phyloP scores from a whole-genome alignment of 1,140 invertebrate genomes.

The Ephestia elutella region DNA sequence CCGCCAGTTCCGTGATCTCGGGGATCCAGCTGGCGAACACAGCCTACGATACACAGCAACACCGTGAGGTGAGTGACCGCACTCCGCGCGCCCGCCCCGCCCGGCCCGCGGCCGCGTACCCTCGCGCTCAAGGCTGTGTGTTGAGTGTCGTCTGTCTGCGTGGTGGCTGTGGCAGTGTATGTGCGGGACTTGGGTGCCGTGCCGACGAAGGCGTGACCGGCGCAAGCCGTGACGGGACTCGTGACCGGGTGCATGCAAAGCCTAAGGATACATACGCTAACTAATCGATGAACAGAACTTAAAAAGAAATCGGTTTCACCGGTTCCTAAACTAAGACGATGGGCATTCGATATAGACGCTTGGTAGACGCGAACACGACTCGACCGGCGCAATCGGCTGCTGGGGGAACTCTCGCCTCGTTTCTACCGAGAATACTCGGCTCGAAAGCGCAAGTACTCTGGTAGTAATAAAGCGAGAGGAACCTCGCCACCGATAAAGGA shows the following conservation, averaged over 20 bases:
- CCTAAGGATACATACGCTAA: conserved; percentile 66
- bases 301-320: conserved; percentile 69
- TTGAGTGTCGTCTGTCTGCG: conserved; percentile 71
- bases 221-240: conserved; percentile 63
- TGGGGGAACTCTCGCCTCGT: conserved; percentile 24
- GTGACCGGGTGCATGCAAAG: conserved; percentile 71
- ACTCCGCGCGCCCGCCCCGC: conserved; percentile 45
- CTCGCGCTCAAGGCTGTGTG: conserved; percentile 69
- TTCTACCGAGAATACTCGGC: conserved; percentile 23
- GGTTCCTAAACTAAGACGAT: conserved; percentile 62
- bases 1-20: conserved; percentile 98
- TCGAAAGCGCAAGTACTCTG: conserved; percentile 12
- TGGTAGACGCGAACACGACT: conserved; percentile 64
- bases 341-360: conserved; percentile 70
- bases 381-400: conserved; percentile 31
- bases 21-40: conserved; percentile 99
- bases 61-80: conserved; percentile 60
- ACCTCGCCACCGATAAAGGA: conserved; percentile 25
- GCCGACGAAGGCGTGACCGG: conserved; percentile 65
- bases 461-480: conserved; percentile 30
- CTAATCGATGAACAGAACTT: conserved; percentile 70
- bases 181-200: conserved; percentile 70
- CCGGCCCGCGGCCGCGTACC: conserved; percentile 57
- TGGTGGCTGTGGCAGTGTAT: conserved; percentile 64
- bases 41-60: conserved; percentile 84